Evolutionary conservation across 2,113 vertebrate species (phyloP).

Genomic region (Festucalex cinctus): DNA sequence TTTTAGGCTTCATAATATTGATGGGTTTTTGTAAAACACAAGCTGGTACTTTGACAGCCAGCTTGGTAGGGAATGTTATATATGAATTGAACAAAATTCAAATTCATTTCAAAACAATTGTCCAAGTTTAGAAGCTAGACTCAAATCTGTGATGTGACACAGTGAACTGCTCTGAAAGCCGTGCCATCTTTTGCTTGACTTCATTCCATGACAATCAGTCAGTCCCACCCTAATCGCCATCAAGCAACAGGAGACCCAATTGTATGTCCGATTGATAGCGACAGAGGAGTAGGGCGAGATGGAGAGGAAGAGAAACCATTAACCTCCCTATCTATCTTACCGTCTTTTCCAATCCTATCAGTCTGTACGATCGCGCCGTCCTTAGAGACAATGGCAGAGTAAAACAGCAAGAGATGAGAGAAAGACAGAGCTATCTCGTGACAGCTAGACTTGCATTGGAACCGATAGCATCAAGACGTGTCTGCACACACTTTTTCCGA

Average conservation of each 20-base stretch:
- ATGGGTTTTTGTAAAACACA: not conserved
- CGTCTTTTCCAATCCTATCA: conserved; percentile 58
- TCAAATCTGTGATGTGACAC: conserved; percentile 11
- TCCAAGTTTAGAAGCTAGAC: not conserved
- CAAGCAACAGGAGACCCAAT: conserved; percentile 48
- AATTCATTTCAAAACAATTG: not conserved
- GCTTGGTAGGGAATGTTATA: not conserved
- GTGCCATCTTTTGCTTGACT: conserved; percentile 45
- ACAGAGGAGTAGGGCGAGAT: conserved; percentile 39
- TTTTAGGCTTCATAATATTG: not conserved
- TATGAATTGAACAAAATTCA: not conserved
- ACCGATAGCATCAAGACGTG: conserved; percentile 62
- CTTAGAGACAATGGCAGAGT: conserved; percentile 41
- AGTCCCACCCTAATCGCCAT: conserved; percentile 34
- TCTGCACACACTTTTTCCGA: conserved; percentile 42
- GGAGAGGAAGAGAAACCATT: conserved; percentile 46
- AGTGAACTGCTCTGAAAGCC: conserved; percentile 12
- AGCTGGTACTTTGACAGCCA: not conserved
- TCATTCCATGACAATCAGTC: conserved; percentile 41
- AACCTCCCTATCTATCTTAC: conserved; percentile 56
- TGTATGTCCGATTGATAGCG: conserved; percentile 41
- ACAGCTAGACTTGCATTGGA: conserved; percentile 61
- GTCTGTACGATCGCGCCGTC: conserved; percentile 52
- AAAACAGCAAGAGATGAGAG: conserved; percentile 59
- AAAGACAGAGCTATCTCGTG: conserved; percentile 56